These are phyloP conservation scores for Linyphia triangularis DNA, from an alignment of 2,888 invertebrate species.

Conservation along the genomic window DNA sequence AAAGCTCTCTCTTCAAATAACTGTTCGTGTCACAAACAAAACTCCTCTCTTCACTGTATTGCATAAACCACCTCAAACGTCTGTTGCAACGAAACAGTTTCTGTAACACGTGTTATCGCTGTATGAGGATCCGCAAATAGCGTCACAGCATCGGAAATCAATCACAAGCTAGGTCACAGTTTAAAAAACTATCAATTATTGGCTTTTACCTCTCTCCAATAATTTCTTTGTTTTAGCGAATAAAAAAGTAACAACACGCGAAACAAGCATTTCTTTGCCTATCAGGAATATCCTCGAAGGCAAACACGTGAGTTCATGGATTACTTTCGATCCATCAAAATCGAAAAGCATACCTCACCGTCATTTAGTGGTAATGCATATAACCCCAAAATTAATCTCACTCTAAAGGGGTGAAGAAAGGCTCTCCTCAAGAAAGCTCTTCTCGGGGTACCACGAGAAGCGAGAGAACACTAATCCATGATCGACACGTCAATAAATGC, in stretches of 20 bases:
- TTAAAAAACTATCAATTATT: constrained; percentile 19
- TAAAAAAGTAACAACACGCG: constrained; percentile 17
- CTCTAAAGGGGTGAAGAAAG: constrained; percentile 25
- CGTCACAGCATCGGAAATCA: constrained; percentile 28
- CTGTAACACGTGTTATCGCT: constrained; percentile 16
- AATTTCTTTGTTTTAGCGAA: constrained; percentile 28
- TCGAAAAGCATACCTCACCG: constrained; percentile 28
- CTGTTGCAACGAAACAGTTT: not conserved
- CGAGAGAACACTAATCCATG: constrained; percentile 31
- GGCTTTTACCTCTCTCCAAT: not conserved
- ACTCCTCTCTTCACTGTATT: not conserved
- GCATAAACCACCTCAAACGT: not conserved
- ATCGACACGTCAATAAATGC: constrained; percentile 46
- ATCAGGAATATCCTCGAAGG: not conserved
- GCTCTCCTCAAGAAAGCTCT: not conserved
- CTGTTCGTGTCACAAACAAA: not conserved
- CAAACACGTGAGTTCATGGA: constrained; percentile 7
- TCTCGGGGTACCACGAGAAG: not conserved
- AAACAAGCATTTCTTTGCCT: not conserved
- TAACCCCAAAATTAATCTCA: constrained; percentile 55
- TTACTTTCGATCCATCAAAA: constrained; percentile 47
- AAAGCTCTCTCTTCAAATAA: not conserved
- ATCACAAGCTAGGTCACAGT: not conserved
- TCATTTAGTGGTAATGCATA: constrained; percentile 27
- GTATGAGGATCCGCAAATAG: constrained; percentile 1